These are phyloP conservation scores for Lagorchestes hirsutus DNA, from an alignment of 2,797 vertebrate genomes.

Conservation along the genomic window DNA sequence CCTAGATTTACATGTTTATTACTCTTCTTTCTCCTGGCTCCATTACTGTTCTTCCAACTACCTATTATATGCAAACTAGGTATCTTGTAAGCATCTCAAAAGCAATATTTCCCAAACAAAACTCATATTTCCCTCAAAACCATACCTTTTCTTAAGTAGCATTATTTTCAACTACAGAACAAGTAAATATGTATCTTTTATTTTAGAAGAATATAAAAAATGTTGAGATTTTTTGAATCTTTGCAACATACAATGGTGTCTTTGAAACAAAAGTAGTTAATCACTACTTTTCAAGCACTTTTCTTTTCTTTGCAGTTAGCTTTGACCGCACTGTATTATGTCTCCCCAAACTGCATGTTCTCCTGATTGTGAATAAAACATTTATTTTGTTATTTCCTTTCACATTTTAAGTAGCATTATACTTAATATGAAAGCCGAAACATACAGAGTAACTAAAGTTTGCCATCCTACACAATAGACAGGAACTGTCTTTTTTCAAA, in stretches of 20 bases:
- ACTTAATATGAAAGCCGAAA: slow-evolving; percentile 23
- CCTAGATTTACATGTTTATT: too few relatives aligned
- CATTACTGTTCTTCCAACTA: too few relatives aligned
- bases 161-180: slow-evolving; percentile 22
- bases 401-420: slow-evolving; percentile 35
- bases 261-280: slow-evolving; percentile 14
- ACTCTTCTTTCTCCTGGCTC: too few relatives aligned
- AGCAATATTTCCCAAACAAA: too few relatives aligned
- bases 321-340: slow-evolving; percentile 11
- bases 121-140: too few relatives aligned
- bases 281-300: background rate
- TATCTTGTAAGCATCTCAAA: too few relatives aligned
- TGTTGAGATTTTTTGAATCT: slow-evolving; percentile 24
- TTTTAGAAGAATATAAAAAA: slow-evolving; percentile 25
- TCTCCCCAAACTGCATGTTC: background rate
- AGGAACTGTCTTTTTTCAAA: slow-evolving; percentile 22
- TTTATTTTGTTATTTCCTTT: slow-evolving; percentile 48
- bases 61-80: too few relatives aligned
- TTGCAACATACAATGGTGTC: background rate
- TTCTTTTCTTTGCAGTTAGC: background rate
- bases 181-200: slow-evolving; percentile 12
- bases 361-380: slow-evolving; percentile 20
- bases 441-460: slow-evolving; percentile 3
- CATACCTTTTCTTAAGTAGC: slow-evolving; percentile 85
- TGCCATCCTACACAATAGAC: background rate